A percentile compares a stretch with the other conserved stretches of the same genome.
Evolutionary conservation across 2,888 invertebrate species (phyloP).

Genomic region (Oxytorus armatus): DNA sequence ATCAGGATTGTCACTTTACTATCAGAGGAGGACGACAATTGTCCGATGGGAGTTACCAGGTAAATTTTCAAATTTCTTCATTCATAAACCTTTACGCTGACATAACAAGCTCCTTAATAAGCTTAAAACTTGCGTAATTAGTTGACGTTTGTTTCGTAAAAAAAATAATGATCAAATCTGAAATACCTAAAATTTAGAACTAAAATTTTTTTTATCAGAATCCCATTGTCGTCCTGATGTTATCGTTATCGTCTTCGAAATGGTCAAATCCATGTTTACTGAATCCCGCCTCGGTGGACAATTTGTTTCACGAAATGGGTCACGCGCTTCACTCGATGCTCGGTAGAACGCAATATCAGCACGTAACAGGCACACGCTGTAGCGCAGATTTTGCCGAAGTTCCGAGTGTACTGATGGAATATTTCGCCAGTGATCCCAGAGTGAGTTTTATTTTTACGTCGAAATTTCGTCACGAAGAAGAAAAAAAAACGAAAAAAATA

Average conservation of each 20-base stretch:
- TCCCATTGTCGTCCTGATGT: conserved; percentile 96
- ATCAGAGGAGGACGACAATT: conserved; percentile 95
- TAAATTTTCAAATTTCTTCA: conserved; percentile 74
- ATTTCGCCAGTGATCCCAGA: conserved; percentile 95
- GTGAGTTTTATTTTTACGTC: conserved; percentile 82
- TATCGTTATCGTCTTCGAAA: conserved; percentile 92
- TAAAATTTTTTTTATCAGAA: conserved; percentile 84
- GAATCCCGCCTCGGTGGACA: conserved; percentile 94
- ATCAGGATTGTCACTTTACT: conserved; percentile 99
- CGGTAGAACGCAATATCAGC: conserved; percentile 97
- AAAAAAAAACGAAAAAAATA: background rate
- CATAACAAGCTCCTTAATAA: too few species aligned
- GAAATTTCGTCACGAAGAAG: too few species aligned
- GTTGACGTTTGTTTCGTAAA: too few species aligned
- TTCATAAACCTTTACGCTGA: background rate
- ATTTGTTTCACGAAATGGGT: conserved; percentile 99
- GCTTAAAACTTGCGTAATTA: too few species aligned
- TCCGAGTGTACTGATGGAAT: conserved; percentile 99
- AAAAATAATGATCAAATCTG: too few species aligned
- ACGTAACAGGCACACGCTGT: conserved; percentile 98
- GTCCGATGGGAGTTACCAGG: conserved; percentile 93
- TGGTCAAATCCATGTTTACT: conserved; percentile 92
- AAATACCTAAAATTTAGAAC: too few species aligned
- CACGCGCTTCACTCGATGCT: conserved; percentile 99
- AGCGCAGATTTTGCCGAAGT: conserved; percentile 99